Conservation (phyloP, 2,797 vertebrate genomes). For the Clangula hyemalis region DNA sequence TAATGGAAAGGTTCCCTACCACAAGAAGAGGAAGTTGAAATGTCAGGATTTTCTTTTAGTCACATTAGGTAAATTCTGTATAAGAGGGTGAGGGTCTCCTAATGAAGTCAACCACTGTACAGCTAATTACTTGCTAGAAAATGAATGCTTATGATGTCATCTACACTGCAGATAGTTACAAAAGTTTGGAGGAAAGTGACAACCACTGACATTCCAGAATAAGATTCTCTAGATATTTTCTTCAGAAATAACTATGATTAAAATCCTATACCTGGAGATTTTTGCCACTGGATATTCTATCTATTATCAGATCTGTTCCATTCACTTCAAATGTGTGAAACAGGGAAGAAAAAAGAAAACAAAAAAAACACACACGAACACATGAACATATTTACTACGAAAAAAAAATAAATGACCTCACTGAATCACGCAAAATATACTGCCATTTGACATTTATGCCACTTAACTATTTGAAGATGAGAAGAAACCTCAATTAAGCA, state of each 20-base stretch:
- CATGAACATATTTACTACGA: not conserved
- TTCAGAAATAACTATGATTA: not conserved
- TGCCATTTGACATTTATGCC: not conserved
- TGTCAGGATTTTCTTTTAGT: not conserved
- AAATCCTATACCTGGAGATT: rapidly evolving
- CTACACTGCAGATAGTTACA: not conserved
- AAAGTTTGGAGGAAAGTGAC: not conserved
- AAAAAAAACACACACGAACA: not conserved
- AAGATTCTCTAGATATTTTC: not conserved
- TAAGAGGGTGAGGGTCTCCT: not conserved
- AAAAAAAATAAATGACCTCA: not conserved
- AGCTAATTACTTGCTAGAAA: not conserved
- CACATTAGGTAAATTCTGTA: not conserved
- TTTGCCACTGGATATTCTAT: not conserved
- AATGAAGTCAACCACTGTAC: not conserved
- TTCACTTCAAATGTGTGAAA: not conserved
- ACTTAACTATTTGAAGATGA: not conserved
- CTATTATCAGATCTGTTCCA: not conserved
- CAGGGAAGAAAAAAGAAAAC: not conserved
- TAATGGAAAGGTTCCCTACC: not conserved
- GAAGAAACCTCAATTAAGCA: not conserved
- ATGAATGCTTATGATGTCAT: not conserved
- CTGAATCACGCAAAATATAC: not conserved
- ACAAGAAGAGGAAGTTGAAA: not conserved
- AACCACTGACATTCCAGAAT: not conserved